These are phyloP conservation scores for Lithosia quadra DNA, from an alignment of 2,888 invertebrate species.

Conservation along the genomic window DNA sequence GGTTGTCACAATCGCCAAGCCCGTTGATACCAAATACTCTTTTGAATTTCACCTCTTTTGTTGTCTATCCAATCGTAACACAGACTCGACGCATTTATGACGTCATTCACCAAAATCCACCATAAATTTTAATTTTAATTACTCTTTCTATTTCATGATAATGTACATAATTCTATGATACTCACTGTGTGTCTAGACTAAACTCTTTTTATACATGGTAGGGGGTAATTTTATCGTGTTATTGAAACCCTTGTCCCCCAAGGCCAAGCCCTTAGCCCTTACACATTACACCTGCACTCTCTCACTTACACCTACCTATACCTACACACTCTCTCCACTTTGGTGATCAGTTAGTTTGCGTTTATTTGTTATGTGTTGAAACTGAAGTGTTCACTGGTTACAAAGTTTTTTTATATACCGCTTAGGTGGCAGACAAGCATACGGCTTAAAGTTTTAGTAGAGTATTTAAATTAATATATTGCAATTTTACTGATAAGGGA, in stretches of 20 bases:
- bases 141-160: neutral
- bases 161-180: neutral
- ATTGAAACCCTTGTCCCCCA: too few relatives aligned
- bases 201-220: neutral
- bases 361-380: constrained; percentile 8
- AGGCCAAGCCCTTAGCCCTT: neutral
- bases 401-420: too few relatives aligned
- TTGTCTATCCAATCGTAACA: neutral
- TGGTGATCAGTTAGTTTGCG: constrained; percentile 14
- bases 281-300: constrained; percentile 3
- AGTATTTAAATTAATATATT: neutral
- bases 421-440: too few relatives aligned
- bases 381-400: constrained; percentile 8
- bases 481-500: neutral
- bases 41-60: neutral
- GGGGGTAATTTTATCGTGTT: neutral
- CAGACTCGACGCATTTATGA: neutral
- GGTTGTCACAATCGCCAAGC: neutral
- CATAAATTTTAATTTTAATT: neutral
- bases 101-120: neutral
- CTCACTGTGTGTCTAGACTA: neutral
- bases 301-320: neutral
- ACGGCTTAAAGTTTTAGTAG: too few relatives aligned
- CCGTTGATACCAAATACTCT: neutral
- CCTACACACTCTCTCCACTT: constrained; percentile 3